Conservation (phyloP, 1,140 invertebrate species). For the Rhagoletis pomonella region DNA sequence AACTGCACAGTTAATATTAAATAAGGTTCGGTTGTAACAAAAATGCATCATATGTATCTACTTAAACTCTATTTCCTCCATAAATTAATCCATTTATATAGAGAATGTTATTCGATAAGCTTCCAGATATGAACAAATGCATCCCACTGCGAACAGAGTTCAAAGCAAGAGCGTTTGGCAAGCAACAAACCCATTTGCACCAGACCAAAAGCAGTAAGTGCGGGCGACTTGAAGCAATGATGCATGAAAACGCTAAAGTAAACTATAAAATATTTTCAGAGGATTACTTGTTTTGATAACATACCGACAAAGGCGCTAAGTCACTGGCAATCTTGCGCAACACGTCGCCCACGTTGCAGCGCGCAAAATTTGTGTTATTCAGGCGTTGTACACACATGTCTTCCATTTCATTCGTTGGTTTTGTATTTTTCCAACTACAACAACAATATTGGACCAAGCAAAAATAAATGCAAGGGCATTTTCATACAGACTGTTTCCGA, state of each 20-base stretch:
- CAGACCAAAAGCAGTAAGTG: too few species aligned
- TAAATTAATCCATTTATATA: neutral
- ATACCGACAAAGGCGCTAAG: neutral
- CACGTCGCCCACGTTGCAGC: neutral
- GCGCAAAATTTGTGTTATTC: neutral
- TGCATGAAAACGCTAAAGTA: neutral
- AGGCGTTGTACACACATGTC: neutral
- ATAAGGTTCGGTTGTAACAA: neutral
- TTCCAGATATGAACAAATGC: neutral
- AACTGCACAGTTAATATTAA: neutral
- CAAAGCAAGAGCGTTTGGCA: neutral
- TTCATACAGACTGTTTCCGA: too few species aligned
- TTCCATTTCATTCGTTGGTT: neutral
- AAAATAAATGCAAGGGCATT: too few species aligned
- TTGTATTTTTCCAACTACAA: too few species aligned
- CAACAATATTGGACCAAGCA: too few species aligned
- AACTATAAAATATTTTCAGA: neutral
- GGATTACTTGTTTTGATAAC: neutral
- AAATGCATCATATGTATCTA: neutral
- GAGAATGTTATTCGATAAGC: neutral
- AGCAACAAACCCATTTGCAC: too few species aligned
- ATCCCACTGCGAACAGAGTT: neutral
- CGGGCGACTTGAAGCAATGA: neutral
- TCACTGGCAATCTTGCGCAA: neutral
- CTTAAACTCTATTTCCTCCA: neutral